Base-by-base conservation (phyloP, 2,888 invertebrate genomes). In the Hermaeophaga mercurialis region DNA sequence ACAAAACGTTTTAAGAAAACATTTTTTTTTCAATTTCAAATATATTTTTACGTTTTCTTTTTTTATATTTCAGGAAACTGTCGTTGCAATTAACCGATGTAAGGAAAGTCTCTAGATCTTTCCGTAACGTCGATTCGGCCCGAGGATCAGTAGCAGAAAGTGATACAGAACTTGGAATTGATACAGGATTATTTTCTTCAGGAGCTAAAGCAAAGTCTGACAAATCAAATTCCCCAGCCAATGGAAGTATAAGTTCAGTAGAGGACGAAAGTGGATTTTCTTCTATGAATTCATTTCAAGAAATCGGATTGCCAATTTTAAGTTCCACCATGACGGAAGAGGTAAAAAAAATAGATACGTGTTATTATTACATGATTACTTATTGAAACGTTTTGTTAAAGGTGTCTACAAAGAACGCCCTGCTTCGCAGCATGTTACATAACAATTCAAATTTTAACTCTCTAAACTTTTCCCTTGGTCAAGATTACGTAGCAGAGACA, bases 181-280 rank as follows among this genome's bases (percentile, higher is more conserved):
- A 58, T 11, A 46, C 18, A 26, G 41, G 39, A 11, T 8, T 45
- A 9, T 55, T 56, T 14, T 28, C n/a, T 18, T 41, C 8, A 4
- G 36, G 43, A n/a, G 22, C 33, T 39, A 62, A 61, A 36, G 41
- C 28, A n/a, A 62, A 63, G 33, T 56, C 61, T 5, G 69, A 69
- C 22, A 68, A 68, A 28, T 64, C 67, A 1, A 65, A 44, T 48
- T 67, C 68, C 5, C 66, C 70, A 1, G 63, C 65, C 53, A 73
- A 65, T 24, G 70, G 71, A 6, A 76, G 75, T 57, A 69, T 76
- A 9, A 75, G 76, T 62, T 77, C 78, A 0, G 79, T 80, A 7
- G 91, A 91, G 73, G 90, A 91, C 68, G 91, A 91, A 75, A 91
- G 91, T 72, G 91, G 91, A 19, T 91, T 91, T 76, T 90, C 90